Evolutionary conservation across 2,113 vertebrate genomes (phyloP), one percentile per base, ranked within the genome.

Genomic region (Thomomys bottae): DNA sequence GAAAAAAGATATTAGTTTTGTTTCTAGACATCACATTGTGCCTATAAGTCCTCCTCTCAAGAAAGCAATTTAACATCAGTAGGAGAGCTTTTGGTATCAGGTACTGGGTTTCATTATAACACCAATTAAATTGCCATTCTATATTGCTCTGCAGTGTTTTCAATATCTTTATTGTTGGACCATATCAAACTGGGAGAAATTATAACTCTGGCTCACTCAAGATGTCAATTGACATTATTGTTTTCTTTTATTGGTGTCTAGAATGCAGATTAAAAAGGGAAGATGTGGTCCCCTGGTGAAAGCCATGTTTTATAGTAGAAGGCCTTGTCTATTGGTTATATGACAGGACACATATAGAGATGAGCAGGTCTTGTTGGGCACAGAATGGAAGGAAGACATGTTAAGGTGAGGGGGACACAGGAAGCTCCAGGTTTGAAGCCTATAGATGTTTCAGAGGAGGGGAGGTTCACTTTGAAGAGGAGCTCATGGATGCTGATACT

Each of bases 151-250:
- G 20, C 10, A 87, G n/a, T 64, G 26, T 83, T 89, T 92, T 87
- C 40, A 75, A 15, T 73, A 15, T 87, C 34, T 89, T 83, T 30
- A 73, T 92, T 84, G 34, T 77, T 76, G 73, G 10, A 84, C 23
- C 67, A 23, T 75, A 38, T 70, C 49, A 80, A 78, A 88, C 38
- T 54, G 38, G 8, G 21, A 84, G n/a, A 84, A 92, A 95, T 80
- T 87, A 90, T 40, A 70, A 79, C 49, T 54, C 66, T 54, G 9
- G 20, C 38, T 80, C 38, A 36, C 9, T 92, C 40, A 63, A 90
- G 45, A 64, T 57, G 67, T 3, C 36, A 84, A 59, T 18, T 59
- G 72, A 76, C 61, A 34, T 28, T 61, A 83, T 76, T 80, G 82
- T 71, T 73, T 20, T 84, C 4, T 75, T 87, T 88, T 91, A 77